phyloP scores from a whole-genome alignment of 2,888 invertebrate genomes.

The Cheilosia vernalis region DNA sequence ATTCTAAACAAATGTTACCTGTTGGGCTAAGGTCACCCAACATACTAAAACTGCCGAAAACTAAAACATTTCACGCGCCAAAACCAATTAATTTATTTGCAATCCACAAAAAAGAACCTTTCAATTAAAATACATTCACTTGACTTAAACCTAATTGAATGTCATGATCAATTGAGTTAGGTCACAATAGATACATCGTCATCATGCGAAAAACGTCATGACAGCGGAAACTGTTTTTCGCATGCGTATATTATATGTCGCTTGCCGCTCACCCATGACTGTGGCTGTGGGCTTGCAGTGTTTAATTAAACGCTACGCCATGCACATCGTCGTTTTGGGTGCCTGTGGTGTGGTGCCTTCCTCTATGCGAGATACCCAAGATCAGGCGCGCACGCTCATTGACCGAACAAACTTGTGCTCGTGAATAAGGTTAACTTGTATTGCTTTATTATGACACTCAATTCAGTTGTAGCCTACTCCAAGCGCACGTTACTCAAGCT shows the following conservation, averaged over 20 bases:
- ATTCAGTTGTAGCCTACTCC: slow-evolving; percentile 42
- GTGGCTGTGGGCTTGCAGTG: slow-evolving; percentile 27
- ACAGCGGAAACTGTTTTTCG: no score
- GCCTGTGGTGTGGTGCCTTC: slow-evolving; percentile 21
- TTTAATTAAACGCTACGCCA: slow-evolving; percentile 25
- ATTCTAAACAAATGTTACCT: no score
- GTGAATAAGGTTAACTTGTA: slow-evolving; percentile 69
- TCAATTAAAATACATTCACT: slow-evolving; percentile 56
- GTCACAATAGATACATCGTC: slow-evolving; percentile 50
- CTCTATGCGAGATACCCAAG: slow-evolving; percentile 35
- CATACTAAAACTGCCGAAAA: no score
- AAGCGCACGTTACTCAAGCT: neutral
- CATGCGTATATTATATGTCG: neutral
- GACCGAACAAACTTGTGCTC: slow-evolving; percentile 47
- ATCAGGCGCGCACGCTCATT: slow-evolving; percentile 52
- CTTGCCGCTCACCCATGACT: neutral
- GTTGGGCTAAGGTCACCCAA: no score
- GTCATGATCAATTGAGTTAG: slow-evolving; percentile 73
- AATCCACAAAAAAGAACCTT: slow-evolving; percentile 44
- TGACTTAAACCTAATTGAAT: slow-evolving; percentile 64
- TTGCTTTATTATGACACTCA: slow-evolving; percentile 62
- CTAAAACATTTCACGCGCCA: no score
- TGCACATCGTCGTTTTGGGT: slow-evolving; percentile 18
- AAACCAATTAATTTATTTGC: slow-evolving; percentile 29
- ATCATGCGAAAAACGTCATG: no score